A percentile compares a stretch with the other conserved stretches of the same genome.
phyloP scores from a whole-genome alignment of 2,888 invertebrate species.

The Sinhomidia bicolor region DNA sequence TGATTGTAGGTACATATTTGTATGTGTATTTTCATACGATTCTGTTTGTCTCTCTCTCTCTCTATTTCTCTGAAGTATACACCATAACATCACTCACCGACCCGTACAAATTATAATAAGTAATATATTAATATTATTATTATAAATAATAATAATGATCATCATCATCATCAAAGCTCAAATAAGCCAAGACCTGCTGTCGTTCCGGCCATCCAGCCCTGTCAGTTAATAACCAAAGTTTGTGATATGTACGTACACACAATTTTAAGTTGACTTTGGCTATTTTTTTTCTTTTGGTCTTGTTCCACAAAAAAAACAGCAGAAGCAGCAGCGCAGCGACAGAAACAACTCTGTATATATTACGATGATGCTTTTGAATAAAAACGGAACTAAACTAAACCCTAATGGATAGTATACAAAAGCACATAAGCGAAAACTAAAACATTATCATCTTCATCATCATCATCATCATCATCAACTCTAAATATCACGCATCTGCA shows the following conservation, averaged over 20 bases:
- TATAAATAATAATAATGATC: constrained; percentile 1
- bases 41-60: no score
- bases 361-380: no score
- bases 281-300: background rate
- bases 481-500: constrained; percentile 58
- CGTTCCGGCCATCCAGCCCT: constrained; percentile 23
- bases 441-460: background rate
- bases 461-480: constrained; percentile 8
- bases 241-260: background rate
- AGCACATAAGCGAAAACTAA: background rate
- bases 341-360: no score
- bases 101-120: background rate
- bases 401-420: background rate
- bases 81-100: constrained; percentile 33
- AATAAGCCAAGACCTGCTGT: constrained; percentile 23
- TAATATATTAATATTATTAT: background rate
- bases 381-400: constrained; percentile 37
- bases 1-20: background rate
- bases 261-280: constrained; percentile 10
- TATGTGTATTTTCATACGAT: background rate
- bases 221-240: constrained; percentile 33
- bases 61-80: background rate
- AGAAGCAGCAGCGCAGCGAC: no score
- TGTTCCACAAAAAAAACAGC: background rate
- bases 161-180: background rate